phyloP scores from a whole-genome alignment of 2,888 invertebrate species.

The Linnaemya tessellans region DNA sequence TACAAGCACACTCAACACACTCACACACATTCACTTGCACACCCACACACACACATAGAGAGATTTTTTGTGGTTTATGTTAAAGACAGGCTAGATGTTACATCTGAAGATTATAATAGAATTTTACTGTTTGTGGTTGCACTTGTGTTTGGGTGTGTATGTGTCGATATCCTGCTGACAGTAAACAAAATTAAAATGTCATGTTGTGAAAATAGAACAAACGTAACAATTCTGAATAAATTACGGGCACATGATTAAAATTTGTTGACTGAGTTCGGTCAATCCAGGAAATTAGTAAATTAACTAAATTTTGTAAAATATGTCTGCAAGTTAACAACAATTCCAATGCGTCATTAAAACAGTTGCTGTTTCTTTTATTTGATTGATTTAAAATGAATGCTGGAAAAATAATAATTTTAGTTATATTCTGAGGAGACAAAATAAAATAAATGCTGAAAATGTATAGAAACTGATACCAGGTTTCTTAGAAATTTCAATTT shows the following conservation, averaged over 20 bases:
- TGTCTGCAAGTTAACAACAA: not conserved
- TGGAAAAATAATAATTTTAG: no score
- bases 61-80: conserved; percentile 31
- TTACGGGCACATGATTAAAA: conserved; percentile 48
- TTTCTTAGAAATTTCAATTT: no score
- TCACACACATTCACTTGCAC: not conserved
- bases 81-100: not conserved
- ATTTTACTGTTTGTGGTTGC: conserved; percentile 3
- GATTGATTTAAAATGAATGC: no score
- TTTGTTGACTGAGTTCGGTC: conserved; percentile 10
- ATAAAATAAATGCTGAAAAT: no score
- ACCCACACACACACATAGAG: not conserved
- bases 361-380: not conserved
- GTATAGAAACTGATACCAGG: no score
- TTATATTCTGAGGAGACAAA: no score
- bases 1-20: not conserved
- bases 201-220: conserved; percentile 54
- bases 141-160: not conserved
- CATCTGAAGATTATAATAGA: not conserved
- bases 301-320: not conserved
- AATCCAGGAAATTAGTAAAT: conserved; percentile 11
- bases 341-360: not conserved
- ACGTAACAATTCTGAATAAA: conserved; percentile 36
- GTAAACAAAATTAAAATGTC: conserved; percentile 55
- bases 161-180: conserved; percentile 57